phyloP scores from a whole-genome alignment of 2,113 vertebrate species.

The Chamaetylas fuelleborni region DNA sequence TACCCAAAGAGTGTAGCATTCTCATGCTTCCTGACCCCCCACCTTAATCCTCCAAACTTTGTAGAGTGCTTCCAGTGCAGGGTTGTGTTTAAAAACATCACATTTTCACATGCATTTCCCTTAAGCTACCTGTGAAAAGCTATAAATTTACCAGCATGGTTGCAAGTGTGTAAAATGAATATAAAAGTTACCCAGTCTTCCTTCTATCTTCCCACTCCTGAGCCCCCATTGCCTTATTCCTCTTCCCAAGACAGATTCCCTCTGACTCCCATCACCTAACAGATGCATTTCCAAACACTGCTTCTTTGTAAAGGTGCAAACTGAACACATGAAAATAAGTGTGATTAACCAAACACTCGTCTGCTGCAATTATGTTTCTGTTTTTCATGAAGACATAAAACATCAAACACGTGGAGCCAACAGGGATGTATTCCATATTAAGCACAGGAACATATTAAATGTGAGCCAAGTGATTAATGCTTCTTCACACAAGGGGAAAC shows the following conservation, averaged over 20 bases:
- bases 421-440: not conserved
- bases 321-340: not conserved
- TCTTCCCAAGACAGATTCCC: not conserved
- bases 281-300: not conserved
- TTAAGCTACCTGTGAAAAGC: not conserved
- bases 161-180: not conserved
- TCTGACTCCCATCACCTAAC: not conserved
- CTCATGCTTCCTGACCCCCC: not conserved
- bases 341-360: not conserved
- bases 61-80: not conserved
- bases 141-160: not conserved
- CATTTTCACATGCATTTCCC: not conserved
- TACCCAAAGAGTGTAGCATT: not conserved
- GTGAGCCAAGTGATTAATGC: not conserved
- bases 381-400: not conserved
- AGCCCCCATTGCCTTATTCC: not conserved
- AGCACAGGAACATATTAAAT: not conserved
- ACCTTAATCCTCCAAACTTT: not conserved
- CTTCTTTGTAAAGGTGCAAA: not conserved
- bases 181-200: not conserved
- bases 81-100: not conserved
- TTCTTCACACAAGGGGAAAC: not conserved
- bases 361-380: not conserved
- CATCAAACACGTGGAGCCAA: not conserved
- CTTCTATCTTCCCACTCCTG: not conserved